These are phyloP conservation scores for Microctenopoma stevenorrisi DNA, from an alignment of 2,797 vertebrate genomes.

Conservation along the genomic window DNA sequence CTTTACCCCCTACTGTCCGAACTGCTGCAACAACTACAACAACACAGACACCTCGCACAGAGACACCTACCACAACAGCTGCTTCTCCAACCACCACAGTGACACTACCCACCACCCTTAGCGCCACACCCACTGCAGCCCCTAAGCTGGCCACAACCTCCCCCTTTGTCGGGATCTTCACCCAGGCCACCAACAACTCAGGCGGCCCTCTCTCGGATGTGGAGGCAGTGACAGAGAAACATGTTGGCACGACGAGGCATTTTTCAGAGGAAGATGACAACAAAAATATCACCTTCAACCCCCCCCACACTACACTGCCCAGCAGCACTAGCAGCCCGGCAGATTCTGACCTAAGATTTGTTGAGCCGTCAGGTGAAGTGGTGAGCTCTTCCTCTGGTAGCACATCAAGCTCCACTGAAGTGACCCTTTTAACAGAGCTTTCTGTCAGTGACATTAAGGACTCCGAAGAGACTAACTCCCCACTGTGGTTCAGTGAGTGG, in stretches of 20 bases:
- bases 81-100: constrained; percentile 35
- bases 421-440: constrained; percentile 21
- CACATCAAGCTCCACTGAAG: constrained; percentile 44
- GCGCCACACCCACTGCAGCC: constrained; percentile 41
- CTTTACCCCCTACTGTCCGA: constrained; percentile 46
- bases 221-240: constrained; percentile 23
- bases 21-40: constrained; percentile 33
- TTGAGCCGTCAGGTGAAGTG: constrained; percentile 48
- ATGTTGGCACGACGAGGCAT: constrained; percentile 16
- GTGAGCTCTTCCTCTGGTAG: constrained; percentile 50
- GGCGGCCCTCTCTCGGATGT: constrained; percentile 6
- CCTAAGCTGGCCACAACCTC: constrained; percentile 28
- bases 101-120: constrained; percentile 41
- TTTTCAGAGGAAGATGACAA: constrained; percentile 29
- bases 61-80: constrained; percentile 57
- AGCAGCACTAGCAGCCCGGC: constrained; percentile 43
- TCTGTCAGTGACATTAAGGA: constrained; percentile 29
- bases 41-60: constrained; percentile 47
- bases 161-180: constrained; percentile 44
- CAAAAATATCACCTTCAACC: constrained; percentile 19
- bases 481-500: constrained; percentile 36
- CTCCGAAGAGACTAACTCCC: constrained; percentile 40
- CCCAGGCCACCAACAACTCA: constrained; percentile 43
- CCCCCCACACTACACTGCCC: constrained; percentile 44
- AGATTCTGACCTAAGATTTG: constrained; percentile 35